Conservation (phyloP, 1,140 invertebrate genomes). For the Drosophila triauraria region DNA sequence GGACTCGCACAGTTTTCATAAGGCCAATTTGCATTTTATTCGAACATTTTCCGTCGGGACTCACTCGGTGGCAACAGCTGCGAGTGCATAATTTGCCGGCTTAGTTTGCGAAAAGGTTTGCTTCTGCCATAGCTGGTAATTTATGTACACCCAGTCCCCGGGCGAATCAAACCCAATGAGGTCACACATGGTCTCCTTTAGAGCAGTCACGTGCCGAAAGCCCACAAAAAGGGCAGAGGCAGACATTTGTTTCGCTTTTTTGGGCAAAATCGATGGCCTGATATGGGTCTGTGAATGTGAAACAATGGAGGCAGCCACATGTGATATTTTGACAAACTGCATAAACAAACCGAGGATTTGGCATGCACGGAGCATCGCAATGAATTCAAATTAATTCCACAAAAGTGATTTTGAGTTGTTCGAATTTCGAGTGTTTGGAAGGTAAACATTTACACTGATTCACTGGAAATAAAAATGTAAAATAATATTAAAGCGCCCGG, state of each 20-base stretch:
- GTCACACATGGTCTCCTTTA: conserved; percentile 26
- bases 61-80: conserved; percentile 21
- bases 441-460: background rate
- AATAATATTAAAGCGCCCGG: too few relatives aligned
- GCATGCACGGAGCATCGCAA: conserved; percentile 20
- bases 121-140: conserved; percentile 6
- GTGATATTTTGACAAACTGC: conserved; percentile 44
- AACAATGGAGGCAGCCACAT: conserved; percentile 37
- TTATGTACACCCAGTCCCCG: conserved; percentile 22
- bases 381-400: conserved; percentile 48
- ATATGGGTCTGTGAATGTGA: conserved; percentile 28
- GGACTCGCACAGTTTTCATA: conserved; percentile 6
- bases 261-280: conserved; percentile 40
- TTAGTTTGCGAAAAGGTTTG: conserved; percentile 34
- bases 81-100: conserved; percentile 40
- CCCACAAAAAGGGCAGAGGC: conserved; percentile 1
- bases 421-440: background rate
- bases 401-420: conserved; percentile 25
- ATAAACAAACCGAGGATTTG: conserved; percentile 16
- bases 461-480: background rate
- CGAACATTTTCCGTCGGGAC: background rate
- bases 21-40: conserved; percentile 32
- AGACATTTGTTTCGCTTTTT: conserved; percentile 26
- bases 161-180: conserved; percentile 15
- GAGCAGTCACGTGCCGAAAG: conserved; percentile 20